Evolutionary conservation across 2,113 vertebrate genomes (phyloP), one percentile per base, ranked within the genome.

Genomic region (Progne subis): DNA sequence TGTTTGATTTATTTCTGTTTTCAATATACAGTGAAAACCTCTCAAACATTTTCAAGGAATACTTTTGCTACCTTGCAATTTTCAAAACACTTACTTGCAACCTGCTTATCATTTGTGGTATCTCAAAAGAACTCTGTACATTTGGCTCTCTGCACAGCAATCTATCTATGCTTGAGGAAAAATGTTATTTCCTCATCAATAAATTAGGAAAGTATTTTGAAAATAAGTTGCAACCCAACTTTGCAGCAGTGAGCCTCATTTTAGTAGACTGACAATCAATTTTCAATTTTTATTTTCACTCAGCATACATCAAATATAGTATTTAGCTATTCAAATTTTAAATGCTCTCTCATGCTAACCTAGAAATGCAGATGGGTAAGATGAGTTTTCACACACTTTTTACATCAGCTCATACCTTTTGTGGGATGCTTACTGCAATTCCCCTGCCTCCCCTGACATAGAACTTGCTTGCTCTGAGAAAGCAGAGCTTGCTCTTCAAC

Each of bases 1-100:
- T 92, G 70, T 81, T 88, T 88, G 55, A 44, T 70, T 91, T 75
- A 72, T 56, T 87, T 52, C 41, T 91, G 19, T 68, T 84, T 94
- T 68, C 92, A 92, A 57, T 37, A 76, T 14, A 24, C 18, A 61
- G 9, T 41, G 60, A 71, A 88, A 75, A 56, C 7, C 23, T 81
- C 83, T 81, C 26, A 56, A 92, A 75, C n/a, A 57, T 68, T 82
- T 84, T 64, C 52, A 88, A 84, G 24, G 52, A 89, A 91, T 18
- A 31, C 19, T 92, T 86, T 72, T 6, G 3, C 53, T 89, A n/a
- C 37, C 25, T 78, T n/a, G 41, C 31, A 67, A 29, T 63, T 68
- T 78, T 81, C 39, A 60, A 68, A 75, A 77, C 5, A 9, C 26
- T 80, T 67, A 31, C 17, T 55, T 92, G 69, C 31, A 67, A 74